Evolutionary conservation across 2,113 vertebrate species (phyloP), one percentile per base, ranked within the genome.

Genomic region (Apeltes quadracus): DNA sequence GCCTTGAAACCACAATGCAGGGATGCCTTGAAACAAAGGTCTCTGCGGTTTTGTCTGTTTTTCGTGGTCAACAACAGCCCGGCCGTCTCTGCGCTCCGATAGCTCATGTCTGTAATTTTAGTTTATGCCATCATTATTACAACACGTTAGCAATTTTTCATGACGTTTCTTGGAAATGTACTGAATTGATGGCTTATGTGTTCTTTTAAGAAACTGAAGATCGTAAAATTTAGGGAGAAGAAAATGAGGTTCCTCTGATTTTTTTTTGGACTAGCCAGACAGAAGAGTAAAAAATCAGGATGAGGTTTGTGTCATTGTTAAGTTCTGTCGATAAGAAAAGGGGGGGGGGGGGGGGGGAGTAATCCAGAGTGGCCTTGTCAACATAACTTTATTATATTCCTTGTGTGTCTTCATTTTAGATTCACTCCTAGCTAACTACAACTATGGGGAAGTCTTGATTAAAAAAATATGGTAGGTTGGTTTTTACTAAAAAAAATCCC

Each of bases 21-120:
- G 78, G 88, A 93, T 91, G 90, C 91, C 87, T 89, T 81, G 78
- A 90, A 93, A 93, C 91, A 92, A 93, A 92, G 90, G 87, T 87
- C 89, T 91, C 82, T 87, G 91, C 78, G 91, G 91, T 89, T 87
- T 81, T 82, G 84, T 88, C 91, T 91, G 88, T 82, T 91, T 83
- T 85, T 91, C 78, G 84, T 86, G 83, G 90, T 86, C 87, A 88
- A 89, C 85, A 90, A 83, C 81, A 84, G 82, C 74, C 78, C 75
- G 34, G 66, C 84, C 83, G 79, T 74, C 83, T 82, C 75, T 62
- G 70, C 3, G 67, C 81, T 83, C 76, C 71, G 77, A 87, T 76
- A 87, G 88, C 85, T 91, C 87, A 89, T 84, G 89, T 86, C 87
- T 92, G 86, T 90, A 89, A 90, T 90, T 91, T 87, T 85, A 90